These are phyloP conservation scores for Paramacrobiotus metropolitanus DNA, from an alignment of 1,140 invertebrate genomes.

Conservation along the genomic window DNA sequence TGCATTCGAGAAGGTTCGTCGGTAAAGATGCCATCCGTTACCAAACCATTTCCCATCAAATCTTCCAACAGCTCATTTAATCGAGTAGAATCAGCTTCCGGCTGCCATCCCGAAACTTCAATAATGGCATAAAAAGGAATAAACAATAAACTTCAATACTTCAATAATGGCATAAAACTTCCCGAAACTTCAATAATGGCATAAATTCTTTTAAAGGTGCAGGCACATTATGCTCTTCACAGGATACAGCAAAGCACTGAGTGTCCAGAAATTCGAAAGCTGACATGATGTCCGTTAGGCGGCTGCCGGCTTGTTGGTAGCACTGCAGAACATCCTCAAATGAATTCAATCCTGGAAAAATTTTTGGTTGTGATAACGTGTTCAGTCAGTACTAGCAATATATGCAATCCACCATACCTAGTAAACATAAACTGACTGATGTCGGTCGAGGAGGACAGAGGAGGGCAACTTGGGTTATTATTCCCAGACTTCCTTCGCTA, in stretches of 20 bases:
- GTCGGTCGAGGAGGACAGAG: conserved; percentile 58
- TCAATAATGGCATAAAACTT: too few relatives aligned
- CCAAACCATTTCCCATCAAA: conserved; percentile 39
- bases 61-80: conserved; percentile 41
- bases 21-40: conserved; percentile 57
- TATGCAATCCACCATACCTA: conserved; percentile 43
- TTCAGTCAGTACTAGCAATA: too few relatives aligned
- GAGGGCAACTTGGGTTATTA: conserved; percentile 75
- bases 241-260: conserved; percentile 31
- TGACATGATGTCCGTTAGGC: conserved; percentile 65
- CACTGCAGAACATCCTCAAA: conserved; percentile 52
- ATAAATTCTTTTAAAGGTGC: conserved; percentile 35
- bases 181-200: too few relatives aligned
- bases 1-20: conserved; percentile 50
- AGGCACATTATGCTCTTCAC: conserved; percentile 33
- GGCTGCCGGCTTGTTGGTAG: conserved; percentile 40
- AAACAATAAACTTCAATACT: too few relatives aligned
- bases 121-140: conserved; percentile 73
- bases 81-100: conserved; percentile 36
- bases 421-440: conserved; percentile 53
- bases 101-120: conserved; percentile 46
- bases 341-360: conserved; percentile 37
- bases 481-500: conserved; percentile 68
- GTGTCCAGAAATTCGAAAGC: conserved; percentile 78
- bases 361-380: too few relatives aligned